Base-by-base conservation (phyloP, 2,888 invertebrate genomes). In the Oligia fasciuncula region DNA sequence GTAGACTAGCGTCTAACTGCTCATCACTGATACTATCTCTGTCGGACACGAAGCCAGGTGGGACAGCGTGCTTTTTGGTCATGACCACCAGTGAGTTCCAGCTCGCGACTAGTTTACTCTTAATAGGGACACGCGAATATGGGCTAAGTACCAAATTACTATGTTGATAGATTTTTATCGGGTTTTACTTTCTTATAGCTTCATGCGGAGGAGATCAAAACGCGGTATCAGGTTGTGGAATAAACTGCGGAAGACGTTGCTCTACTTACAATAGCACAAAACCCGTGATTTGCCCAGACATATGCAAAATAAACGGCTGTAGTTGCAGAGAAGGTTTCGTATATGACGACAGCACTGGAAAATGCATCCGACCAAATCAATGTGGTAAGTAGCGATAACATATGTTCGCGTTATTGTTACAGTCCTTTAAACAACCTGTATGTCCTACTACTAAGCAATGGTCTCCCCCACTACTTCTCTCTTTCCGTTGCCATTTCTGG, bases 311-410 rank as follows among this genome's bases (percentile, higher is more conserved):
- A 14, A 83, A 83, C 40, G 88, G 84, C 3, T 93, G 92, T 71
- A 90, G 90, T 9, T 93, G 92, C 69, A 91, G 83, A 81, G 60
- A 84, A 6, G 85, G 81, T 13, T 90, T 78, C 62, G 84, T 86
- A 4, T 76, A 77, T 8, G 88, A 92, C 65, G 82, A 76, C 1
- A 81, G 81, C 69, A 81, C 72, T 5, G 76, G 84, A 23, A 88
- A 85, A 81, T 83, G 83, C 60, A 72, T 83, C 0, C 63, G 1
- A 17, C 85, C 81, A 11, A 46, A 65, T 5, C 14, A 83, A 75
- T 83, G 83, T 0, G 73, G 82, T 85, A 73, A 78, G 72, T 54
- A 70, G 14, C 14, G 6, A 51, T 69, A 8, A 51, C 19, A 29
- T 19, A 19, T 19, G 3, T 29, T 9, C 19, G 14, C 29, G 29